Conservation (phyloP, 2,888 invertebrate species). For the Metalampra italica region DNA sequence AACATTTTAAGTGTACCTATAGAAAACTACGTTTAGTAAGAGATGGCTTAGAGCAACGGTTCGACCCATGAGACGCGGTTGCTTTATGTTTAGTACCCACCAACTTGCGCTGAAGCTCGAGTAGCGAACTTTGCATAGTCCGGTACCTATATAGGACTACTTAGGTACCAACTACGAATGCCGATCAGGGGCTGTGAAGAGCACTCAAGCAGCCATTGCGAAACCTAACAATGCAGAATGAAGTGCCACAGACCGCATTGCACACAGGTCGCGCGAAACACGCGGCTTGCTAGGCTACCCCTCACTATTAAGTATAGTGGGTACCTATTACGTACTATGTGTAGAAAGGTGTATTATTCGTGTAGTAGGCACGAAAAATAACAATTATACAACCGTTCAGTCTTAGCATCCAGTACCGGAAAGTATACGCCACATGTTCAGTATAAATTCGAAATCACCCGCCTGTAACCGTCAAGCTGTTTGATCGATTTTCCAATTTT, state of each 20-base stretch:
- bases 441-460: slow-evolving; percentile 16
- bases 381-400: slow-evolving; percentile 13
- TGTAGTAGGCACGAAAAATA: not conserved
- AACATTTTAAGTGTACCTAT: not conserved
- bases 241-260: slow-evolving; percentile 49
- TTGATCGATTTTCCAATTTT: slow-evolving; percentile 11
- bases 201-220: slow-evolving; percentile 52
- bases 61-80: too few species aligned
- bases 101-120: not conserved
- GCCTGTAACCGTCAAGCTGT: slow-evolving; percentile 10
- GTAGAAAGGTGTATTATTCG: not conserved
- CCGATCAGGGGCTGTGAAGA: slow-evolving; percentile 57
- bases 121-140: not conserved
- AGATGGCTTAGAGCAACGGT: too few species aligned
- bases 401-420: slow-evolving; percentile 21
- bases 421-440: slow-evolving; percentile 18
- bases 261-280: slow-evolving; percentile 16
- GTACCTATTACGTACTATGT: not conserved
- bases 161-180: slow-evolving; percentile 42
- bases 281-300: slow-evolving; percentile 2
- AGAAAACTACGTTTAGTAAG: too few species aligned
- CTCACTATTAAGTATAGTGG: not conserved
- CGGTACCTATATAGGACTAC: not conserved
- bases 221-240: slow-evolving; percentile 65
- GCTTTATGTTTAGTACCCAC: not conserved